Percentiles rank a stretch among this genome's conserved stretches.
Conservation (phyloP, 2,113 vertebrate species). For the Charina bottae region DNA sequence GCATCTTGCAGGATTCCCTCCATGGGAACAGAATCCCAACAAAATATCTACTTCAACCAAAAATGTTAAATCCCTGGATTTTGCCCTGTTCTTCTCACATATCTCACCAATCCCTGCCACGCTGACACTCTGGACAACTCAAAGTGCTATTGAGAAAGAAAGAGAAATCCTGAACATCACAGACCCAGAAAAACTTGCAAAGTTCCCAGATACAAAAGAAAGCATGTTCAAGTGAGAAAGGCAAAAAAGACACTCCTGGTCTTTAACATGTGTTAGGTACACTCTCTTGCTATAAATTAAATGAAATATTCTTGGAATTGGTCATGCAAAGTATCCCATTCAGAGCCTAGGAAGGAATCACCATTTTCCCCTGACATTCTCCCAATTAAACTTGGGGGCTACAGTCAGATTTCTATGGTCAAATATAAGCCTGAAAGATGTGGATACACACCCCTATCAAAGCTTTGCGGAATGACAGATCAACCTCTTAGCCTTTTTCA, state of each 20-base stretch:
- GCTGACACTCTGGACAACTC: not conserved
- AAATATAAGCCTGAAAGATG: not conserved
- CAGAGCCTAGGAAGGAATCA: not conserved
- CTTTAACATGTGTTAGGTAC: not conserved
- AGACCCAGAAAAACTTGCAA: conserved; percentile 11
- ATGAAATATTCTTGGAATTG: not conserved
- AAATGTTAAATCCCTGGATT: conserved; percentile 20
- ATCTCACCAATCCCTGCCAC: conserved; percentile 36
- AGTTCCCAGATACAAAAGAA: conserved; percentile 2
- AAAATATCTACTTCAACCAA: conserved; percentile 10
- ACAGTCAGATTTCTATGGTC: not conserved
- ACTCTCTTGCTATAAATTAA: not conserved
- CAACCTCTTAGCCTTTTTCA: not conserved
- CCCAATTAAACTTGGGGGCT: not conserved
- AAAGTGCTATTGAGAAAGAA: conserved; percentile 26
- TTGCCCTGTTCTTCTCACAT: conserved; percentile 26
- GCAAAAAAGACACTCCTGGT: not conserved
- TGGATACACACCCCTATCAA: not conserved
- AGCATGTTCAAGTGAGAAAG: conserved; percentile 33
- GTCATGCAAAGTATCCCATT: not conserved
- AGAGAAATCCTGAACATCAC: conserved; percentile 35
- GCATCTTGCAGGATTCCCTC: conserved; percentile 2
- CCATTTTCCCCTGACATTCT: not conserved
- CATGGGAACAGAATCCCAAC: not conserved
- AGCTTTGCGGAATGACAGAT: not conserved